Conservation (phyloP, 2,113 vertebrate genomes). For the Pardalotus punctatus region DNA sequence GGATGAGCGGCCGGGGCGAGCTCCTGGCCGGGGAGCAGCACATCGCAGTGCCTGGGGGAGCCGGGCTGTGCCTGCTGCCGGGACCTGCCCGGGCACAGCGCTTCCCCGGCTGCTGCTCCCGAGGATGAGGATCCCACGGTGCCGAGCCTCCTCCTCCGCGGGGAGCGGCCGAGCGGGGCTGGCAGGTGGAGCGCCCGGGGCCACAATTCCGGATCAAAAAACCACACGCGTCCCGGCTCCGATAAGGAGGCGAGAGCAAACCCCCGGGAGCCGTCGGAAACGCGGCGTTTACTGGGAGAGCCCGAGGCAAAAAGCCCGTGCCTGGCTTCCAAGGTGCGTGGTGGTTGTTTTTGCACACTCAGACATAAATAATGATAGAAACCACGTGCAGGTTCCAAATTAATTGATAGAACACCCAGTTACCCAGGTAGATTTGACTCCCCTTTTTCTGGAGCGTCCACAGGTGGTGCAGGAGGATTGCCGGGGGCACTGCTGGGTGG, state of each 20-base stretch:
- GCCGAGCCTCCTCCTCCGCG: background rate
- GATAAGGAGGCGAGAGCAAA: background rate
- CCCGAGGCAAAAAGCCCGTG: background rate
- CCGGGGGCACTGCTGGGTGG: background rate
- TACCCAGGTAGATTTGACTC: background rate
- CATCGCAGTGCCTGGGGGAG: background rate
- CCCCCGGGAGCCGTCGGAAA: background rate
- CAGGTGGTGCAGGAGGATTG: background rate
- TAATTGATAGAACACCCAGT: background rate
- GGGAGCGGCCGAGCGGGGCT: background rate
- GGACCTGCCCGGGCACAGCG: constrained; percentile 54
- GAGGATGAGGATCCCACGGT: background rate
- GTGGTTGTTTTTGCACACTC: background rate
- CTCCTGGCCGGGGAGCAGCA: background rate
- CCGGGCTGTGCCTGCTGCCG: background rate
- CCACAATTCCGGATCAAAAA: background rate
- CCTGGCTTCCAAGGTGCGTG: background rate
- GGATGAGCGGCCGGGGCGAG: background rate
- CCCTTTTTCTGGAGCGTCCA: background rate
- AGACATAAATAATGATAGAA: background rate
- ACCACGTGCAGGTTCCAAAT: background rate
- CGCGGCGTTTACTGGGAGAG: background rate
- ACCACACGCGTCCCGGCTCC: constrained; percentile 15
- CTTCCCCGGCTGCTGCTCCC: background rate
- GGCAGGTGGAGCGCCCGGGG: background rate